Base-by-base conservation (phyloP, 35 echinoderm and acorn worm genomes). In the Amphiura filiformis region DNA sequence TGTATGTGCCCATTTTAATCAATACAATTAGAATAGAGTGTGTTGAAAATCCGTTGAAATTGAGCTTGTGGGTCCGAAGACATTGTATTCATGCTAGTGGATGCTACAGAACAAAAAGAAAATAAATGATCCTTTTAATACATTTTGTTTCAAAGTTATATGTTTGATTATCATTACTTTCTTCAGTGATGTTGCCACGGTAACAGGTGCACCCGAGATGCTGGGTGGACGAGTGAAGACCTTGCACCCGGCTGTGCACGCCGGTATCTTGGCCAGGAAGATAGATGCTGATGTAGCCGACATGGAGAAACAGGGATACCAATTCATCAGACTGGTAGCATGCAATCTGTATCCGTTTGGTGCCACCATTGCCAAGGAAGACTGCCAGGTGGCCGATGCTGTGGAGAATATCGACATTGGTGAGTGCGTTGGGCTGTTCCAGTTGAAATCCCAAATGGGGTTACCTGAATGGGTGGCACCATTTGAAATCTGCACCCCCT, bases 201-300 rank as follows among this genome's bases (percentile, higher is more conserved):
- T 98, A 2, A 98, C 96, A 70, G 92, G 89, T 82, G 96, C 89
- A 31, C 80, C 92, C 14, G 96, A 98, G 65, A 98, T 98, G 96
- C 81, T 98, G 39, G 96, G 96, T 52, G 96, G 96, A 4, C 89
- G 96, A 36, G 96, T 98, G 0, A 98, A 98, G 89, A 98, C 96
- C 9, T 89, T 98, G 3, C 92, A 98, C 64, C 96, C 96, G 76
- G 96, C 96, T 41, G 87, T 98, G 13, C 96, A 98, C 87, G 41
- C 84, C 93, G 95, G 95, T 26, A 97, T 97, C 77, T 81, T 97
- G 35, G 79, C 88, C 31, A 87, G 95, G 76, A 94, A 91, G 57
- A 93, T 79, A 32, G 95, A 97, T 35, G 85, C 85, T 47, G 92
- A 97, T 87, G 30, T 57, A 20, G 92, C 80, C 32, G 95, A 97